Evolutionary conservation across 2,888 invertebrate genomes (phyloP), one percentile per base, ranked within the genome.

Genomic region (Polydesmus complanatus): DNA sequence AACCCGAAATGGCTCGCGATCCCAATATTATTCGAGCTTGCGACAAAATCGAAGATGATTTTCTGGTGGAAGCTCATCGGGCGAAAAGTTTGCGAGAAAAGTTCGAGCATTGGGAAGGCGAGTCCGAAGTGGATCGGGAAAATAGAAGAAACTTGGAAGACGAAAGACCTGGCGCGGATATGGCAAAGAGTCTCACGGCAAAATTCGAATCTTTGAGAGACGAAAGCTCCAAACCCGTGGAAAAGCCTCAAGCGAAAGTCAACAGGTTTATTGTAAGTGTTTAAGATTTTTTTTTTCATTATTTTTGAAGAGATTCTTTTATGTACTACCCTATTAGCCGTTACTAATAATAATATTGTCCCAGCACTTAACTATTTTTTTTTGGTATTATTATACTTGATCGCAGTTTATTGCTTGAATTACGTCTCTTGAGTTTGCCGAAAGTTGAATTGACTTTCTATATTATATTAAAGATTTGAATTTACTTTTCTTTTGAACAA

Each of bases 231-330:
- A 74, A 75, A 64, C 74, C 80, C 26, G 74, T 75, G 62, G 77
- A 78, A 64, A 76, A 77, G 56, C 65, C 68, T 26, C 66, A 67
- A 50, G 79, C 82, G 64, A 86, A 86, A 81, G 89, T 92, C 68
- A 89, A 91, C 74, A 79, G 92, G 79, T 92, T 92, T 80, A 89
- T 92, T 83, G 91, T 91, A 75, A 86, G 89, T 82, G 61, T 56
- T 53, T 27, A 22, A 2, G 3, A 1, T 1, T 23, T 5, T 37
- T 8, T 0, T 37, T 22, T 5, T 54, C 19, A 3, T 1, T n/a
- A n/a, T n/a, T n/a, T n/a, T n/a, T n/a, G n/a, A n/a, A n/a, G n/a
- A n/a, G n/a, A n/a, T n/a, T n/a, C n/a, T n/a, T n/a, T n/a, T n/a
- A n/a, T n/a, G n/a, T n/a, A n/a, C n/a, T n/a, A n/a, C n/a, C n/a